These are phyloP conservation scores for Epicampocera succincta DNA, from an alignment of 2,888 invertebrate genomes.

Conservation along the genomic window DNA sequence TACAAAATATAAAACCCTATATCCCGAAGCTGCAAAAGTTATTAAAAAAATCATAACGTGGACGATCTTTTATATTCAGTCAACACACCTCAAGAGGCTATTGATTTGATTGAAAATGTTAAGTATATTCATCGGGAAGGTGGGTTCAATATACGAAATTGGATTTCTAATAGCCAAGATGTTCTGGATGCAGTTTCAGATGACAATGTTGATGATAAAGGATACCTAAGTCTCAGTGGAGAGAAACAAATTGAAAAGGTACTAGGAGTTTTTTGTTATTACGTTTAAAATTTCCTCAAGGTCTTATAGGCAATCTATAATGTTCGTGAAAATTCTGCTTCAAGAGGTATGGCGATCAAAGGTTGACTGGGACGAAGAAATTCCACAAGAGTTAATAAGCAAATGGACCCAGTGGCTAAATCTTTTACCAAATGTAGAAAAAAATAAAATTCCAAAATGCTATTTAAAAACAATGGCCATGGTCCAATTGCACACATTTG, in stretches of 20 bases:
- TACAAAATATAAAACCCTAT: background rate
- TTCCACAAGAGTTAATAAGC: slow-evolving; percentile 29
- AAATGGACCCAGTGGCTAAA: slow-evolving; percentile 29
- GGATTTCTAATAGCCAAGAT: slow-evolving; percentile 55
- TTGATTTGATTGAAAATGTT: slow-evolving; percentile 19
- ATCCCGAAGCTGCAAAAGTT: background rate
- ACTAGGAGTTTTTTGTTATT: too few relatives aligned
- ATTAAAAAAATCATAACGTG: slow-evolving; percentile 54
- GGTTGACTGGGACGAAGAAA: slow-evolving; percentile 33
- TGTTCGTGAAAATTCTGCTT: slow-evolving; percentile 42
- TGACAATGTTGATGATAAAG: background rate
- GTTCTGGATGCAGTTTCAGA: too few relatives aligned
- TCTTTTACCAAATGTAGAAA: slow-evolving; percentile 26
- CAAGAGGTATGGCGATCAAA: slow-evolving; percentile 50
- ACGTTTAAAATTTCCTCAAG: slow-evolving; percentile 53
- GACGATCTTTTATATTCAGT: slow-evolving; percentile 51
- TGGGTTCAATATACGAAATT: too few relatives aligned
- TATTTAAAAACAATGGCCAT: too few relatives aligned
- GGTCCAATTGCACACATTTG: too few relatives aligned
- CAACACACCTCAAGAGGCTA: slow-evolving; percentile 30
- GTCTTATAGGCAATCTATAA: slow-evolving; percentile 36
- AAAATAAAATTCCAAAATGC: slow-evolving; percentile 32
- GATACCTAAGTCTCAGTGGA: slow-evolving; percentile 30
- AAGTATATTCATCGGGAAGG: slow-evolving; percentile 31
- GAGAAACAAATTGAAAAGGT: slow-evolving; percentile 50